Percentiles rank a stretch among this genome's conserved stretches.
phyloP scores from a whole-genome alignment of 2,113 vertebrate species.

The Cyprinodon tularosa region DNA sequence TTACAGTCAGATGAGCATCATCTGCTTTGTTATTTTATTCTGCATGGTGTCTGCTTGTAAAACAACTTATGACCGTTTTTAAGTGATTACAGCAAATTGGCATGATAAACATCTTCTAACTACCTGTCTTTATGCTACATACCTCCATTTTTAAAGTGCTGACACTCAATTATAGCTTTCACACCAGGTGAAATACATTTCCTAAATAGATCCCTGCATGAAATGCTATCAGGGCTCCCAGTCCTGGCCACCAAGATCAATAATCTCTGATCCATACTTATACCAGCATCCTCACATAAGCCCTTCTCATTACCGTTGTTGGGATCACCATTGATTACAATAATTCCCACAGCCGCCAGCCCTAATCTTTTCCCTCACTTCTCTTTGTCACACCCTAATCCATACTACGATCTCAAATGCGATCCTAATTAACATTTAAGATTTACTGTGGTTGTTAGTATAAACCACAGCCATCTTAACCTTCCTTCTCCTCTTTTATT shows the following conservation, averaged over 20 bases:
- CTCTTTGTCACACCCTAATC: constrained; percentile 20
- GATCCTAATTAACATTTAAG: constrained; percentile 28
- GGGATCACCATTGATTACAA: constrained; percentile 17
- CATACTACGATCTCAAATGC: constrained; percentile 26
- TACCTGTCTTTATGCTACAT: neutral
- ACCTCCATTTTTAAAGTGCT: neutral
- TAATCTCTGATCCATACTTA: constrained; percentile 40
- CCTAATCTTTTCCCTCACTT: constrained; percentile 13
- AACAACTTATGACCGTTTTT: neutral
- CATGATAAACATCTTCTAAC: neutral
- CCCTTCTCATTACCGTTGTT: neutral
- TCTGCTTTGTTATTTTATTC: neutral
- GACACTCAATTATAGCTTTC: constrained; percentile 4
- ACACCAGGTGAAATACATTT: constrained; percentile 39
- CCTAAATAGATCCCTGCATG: constrained; percentile 30
- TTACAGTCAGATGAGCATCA: neutral
- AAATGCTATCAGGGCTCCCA: constrained; percentile 27
- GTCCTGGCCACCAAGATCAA: constrained; percentile 26
- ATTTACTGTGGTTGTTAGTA: neutral
- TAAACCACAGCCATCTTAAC: constrained; percentile 9
- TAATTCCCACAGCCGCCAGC: constrained; percentile 21
- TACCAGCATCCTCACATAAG: constrained; percentile 7
- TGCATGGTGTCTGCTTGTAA: constrained; percentile 1
- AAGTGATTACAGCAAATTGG: neutral
- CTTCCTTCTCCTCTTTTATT: neutral